Conservation (phyloP, 2,888 invertebrate genomes). For the Mythimna ferrago region DNA sequence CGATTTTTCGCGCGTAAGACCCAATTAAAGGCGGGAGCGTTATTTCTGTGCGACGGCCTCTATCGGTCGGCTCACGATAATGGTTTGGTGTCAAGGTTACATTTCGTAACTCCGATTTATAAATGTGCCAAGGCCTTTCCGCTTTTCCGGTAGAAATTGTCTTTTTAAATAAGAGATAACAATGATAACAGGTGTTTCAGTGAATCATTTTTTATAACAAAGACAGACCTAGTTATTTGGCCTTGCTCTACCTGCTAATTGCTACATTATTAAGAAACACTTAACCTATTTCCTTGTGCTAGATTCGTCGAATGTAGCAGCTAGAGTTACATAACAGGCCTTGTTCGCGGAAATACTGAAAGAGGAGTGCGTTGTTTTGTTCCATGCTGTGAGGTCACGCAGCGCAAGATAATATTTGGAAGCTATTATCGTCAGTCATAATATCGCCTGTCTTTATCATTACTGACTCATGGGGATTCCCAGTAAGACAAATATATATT, state of each 20-base stretch:
- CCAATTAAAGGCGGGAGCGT: conserved; percentile 80
- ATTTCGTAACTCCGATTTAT: conserved; percentile 80
- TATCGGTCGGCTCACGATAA: conserved; percentile 85
- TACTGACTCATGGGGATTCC: conserved; percentile 59
- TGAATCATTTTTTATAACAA: conserved; percentile 68
- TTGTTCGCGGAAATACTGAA: conserved; percentile 73
- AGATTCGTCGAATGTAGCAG: conserved; percentile 76
- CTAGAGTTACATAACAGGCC: conserved; percentile 74
- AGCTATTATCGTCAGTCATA: conserved; percentile 41
- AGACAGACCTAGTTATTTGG: conserved; percentile 74
- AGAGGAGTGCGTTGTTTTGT: conserved; percentile 45
- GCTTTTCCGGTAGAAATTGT: conserved; percentile 77
- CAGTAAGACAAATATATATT: conserved; percentile 30
- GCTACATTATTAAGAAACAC: conserved; percentile 86
- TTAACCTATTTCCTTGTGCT: conserved; percentile 87
- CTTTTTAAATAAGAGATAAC: conserved; percentile 66
- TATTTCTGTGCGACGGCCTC: conserved; percentile 86
- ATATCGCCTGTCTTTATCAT: conserved; percentile 38
- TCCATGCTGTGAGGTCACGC: conserved; percentile 44
- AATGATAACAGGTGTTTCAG: conserved; percentile 62
- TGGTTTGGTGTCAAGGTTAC: conserved; percentile 88
- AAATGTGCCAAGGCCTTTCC: conserved; percentile 84
- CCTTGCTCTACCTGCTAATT: conserved; percentile 86
- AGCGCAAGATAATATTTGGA: conserved; percentile 46
- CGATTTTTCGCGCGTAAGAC: conserved; percentile 84